These are phyloP conservation scores for Monodelphis domestica DNA, from an alignment of 2,797 vertebrate species.

Conservation along the genomic window DNA sequence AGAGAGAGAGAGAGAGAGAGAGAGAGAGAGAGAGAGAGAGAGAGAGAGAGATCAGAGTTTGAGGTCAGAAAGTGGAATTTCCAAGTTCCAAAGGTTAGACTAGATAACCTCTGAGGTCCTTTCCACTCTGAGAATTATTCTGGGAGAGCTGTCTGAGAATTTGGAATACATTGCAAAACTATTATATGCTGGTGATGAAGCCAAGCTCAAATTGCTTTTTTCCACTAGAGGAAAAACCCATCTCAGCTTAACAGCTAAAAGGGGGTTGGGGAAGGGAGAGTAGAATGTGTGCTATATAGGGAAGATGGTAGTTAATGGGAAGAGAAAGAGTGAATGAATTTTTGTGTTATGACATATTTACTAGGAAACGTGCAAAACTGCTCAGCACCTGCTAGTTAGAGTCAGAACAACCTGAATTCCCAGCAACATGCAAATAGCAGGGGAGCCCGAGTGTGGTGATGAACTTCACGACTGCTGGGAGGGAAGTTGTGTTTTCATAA, in stretches of 20 bases:
- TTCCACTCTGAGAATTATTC: not conserved
- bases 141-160: conserved; percentile 46
- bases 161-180: conserved; percentile 29
- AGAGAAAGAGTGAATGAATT: conserved; percentile 69
- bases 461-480: not conserved
- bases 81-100: not conserved
- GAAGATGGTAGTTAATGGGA: not conserved
- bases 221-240: conserved; percentile 57
- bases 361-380: conserved; percentile 70
- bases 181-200: not conserved
- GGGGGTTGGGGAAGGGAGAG: not conserved
- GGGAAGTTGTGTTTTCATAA: conserved; percentile 26
- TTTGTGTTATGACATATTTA: conserved; percentile 78
- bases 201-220: conserved; percentile 3
- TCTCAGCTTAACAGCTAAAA: conserved; percentile 41
- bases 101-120: not conserved
- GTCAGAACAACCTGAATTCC: conserved; percentile 68
- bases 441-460: not conserved
- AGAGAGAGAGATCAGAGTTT: not conserved
- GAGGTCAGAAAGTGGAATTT: not conserved
- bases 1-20: no score
- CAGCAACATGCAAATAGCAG: conserved; percentile 43
- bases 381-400: conserved; percentile 76
- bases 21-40: no score
- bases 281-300: not conserved